These are phyloP conservation scores for Scatophagus argus DNA, from an alignment of 2,113 vertebrate genomes.

Conservation along the genomic window DNA sequence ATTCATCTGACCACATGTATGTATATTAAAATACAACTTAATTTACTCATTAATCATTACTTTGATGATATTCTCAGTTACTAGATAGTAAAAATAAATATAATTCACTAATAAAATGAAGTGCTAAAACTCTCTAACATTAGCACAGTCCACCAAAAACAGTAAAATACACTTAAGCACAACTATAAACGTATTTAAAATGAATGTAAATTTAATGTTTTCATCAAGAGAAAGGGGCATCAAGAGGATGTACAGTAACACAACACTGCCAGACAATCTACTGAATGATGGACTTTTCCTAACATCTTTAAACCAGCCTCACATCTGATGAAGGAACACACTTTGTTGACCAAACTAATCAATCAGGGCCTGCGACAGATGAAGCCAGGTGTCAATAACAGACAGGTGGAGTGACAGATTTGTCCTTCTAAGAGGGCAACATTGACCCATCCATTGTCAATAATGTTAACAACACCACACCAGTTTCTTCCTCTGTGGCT, in stretches of 20 bases:
- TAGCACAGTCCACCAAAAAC: too few relatives aligned
- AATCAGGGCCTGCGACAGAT: constrained; percentile 20
- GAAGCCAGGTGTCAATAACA: constrained; percentile 20
- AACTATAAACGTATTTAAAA: too few relatives aligned
- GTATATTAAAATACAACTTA: too few relatives aligned
- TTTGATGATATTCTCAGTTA: too few relatives aligned
- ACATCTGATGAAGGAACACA: constrained; percentile 30
- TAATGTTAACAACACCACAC: background rate
- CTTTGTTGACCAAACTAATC: constrained; percentile 30
- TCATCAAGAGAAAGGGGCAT: background rate
- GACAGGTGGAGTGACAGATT: background rate
- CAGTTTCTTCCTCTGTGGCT: too few relatives aligned
- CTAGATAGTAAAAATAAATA: too few relatives aligned
- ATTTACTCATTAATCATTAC: too few relatives aligned
- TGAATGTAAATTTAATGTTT: too few relatives aligned
- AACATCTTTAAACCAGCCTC: background rate
- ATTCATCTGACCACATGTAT: too few relatives aligned
- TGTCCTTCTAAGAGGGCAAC: background rate
- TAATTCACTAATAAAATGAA: too few relatives aligned
- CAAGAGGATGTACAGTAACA: constrained; percentile 5
- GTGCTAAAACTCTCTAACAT: too few relatives aligned
- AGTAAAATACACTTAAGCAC: too few relatives aligned
- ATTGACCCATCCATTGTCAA: background rate
- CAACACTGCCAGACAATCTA: background rate
- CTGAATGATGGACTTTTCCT: constrained; percentile 3